Evolutionary conservation across 2,113 vertebrate genomes (phyloP), one percentile per base, ranked within the genome.

Genomic region (Otolemur garnettii): DNA sequence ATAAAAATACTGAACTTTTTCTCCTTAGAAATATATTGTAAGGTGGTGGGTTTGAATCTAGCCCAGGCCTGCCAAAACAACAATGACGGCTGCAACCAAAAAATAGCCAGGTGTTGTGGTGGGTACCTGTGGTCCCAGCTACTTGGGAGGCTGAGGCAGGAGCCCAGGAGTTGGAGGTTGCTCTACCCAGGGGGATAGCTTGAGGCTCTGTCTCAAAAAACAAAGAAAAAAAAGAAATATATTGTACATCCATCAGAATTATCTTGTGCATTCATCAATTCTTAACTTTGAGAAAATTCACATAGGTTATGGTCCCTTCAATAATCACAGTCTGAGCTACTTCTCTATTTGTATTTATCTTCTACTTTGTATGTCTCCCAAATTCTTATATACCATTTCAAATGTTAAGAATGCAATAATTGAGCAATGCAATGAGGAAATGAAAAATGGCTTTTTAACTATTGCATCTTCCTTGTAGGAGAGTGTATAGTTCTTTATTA

Each of bases 361-460:
- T 81, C 38, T 84, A 30, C 79, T 87, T 24, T 79, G 14, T 86
- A 81, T 35, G 28, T 62, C 38, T 90, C 17, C 38, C 22, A 83
- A 68, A 42, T 42, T 72, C 77, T 79, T 92, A 91, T 80, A 72
- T 4, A 91, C 18, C 6, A 21, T 38, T 89, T 35, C 72, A 38
- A 87, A 96, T 9, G 22, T 38, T 38, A 38, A 95, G 26, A 19
- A 91, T 45, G 6, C 15, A 75, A 22, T 79, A 87, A 22, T 64
- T 87, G 62, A 81, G n/a, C 22, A 90, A 59, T 33, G 7, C 14
- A 86, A 75, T 57, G 15, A 45, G 71, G 90, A 92, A 64, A 94
- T 64, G 53, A 82, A 93, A 94, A 84, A 55, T 60, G 21, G 74
- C 62, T 86, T 86, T 83, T 94, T 90, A n/a, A 75, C 30, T 62